Conservation (phyloP, 1,140 invertebrate genomes). For the Nomia melanderi region DNA sequence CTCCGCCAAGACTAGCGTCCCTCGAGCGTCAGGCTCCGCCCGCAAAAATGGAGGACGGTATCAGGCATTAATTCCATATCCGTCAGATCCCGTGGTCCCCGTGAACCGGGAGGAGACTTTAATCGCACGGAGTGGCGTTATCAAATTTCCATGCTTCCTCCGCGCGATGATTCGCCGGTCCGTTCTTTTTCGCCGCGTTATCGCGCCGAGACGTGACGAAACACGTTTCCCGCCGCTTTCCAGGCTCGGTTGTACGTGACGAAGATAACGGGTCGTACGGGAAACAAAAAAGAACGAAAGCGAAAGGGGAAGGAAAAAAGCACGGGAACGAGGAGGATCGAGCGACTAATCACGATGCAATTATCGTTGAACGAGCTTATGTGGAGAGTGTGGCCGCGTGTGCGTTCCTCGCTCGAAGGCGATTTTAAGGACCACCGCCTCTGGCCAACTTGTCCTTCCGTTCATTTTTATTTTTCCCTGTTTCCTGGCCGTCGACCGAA, state of each 20-base stretch:
- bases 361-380: conserved; percentile 9
- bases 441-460: conserved; percentile 43
- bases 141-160: conserved; percentile 37
- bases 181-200: conserved; percentile 34
- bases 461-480: conserved; percentile 66
- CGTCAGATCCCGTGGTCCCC: not conserved
- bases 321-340: no score
- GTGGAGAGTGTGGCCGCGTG: not conserved
- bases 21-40: not conserved
- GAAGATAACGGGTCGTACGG: conserved; percentile 13
- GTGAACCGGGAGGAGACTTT: conserved; percentile 20
- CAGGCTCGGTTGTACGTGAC: conserved; percentile 18
- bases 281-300: not conserved
- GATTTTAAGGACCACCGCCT: conserved; percentile 5
- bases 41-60: not conserved
- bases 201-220: conserved; percentile 47
- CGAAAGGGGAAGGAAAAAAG: not conserved
- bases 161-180: not conserved
- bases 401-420: not conserved
- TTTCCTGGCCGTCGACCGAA: conserved; percentile 49
- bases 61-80: not conserved
- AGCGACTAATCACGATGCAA: conserved; percentile 24
- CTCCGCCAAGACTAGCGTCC: not conserved
- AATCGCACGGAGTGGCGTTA: conserved; percentile 23
- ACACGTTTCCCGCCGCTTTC: conserved; percentile 28